Evolutionary conservation across 2,888 invertebrate genomes (phyloP).

Genomic region (Yponomeuta malinellus): DNA sequence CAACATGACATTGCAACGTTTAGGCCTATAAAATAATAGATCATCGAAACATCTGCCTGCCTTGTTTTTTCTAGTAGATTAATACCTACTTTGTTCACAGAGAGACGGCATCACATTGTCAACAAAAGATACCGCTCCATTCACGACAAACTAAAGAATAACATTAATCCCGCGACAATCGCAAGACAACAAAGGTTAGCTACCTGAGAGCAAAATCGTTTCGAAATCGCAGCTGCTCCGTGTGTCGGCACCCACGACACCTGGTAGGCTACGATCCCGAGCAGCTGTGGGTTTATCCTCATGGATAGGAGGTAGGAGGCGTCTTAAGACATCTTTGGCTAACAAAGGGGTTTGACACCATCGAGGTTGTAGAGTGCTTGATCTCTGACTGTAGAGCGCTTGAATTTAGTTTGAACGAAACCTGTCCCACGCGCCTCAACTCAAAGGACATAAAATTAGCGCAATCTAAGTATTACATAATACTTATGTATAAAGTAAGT

Average conservation of each 20-base stretch:
- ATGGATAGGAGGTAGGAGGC: conserved; percentile 29
- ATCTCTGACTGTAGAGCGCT: background rate
- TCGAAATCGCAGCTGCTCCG: conserved; percentile 27
- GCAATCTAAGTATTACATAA: no score
- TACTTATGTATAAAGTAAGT: no score
- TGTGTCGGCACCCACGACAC: conserved; percentile 49
- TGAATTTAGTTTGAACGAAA: no score
- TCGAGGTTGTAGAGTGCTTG: background rate
- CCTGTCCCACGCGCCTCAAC: no score
- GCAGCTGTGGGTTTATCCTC: conserved; percentile 19
- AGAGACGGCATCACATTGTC: no score
- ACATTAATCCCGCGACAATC: background rate
- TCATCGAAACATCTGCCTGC: no score
- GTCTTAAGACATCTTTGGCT: conserved; percentile 36
- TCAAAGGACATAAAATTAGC: no score
- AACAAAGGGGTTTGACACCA: conserved; percentile 44
- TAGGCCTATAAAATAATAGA: no score
- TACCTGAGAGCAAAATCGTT: background rate
- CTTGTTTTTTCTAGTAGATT: no score
- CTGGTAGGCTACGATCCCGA: conserved; percentile 54
- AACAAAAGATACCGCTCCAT: background rate
- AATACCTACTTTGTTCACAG: no score
- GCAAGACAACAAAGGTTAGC: background rate
- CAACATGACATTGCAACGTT: background rate
- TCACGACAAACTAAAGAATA: background rate